phyloP scores from a whole-genome alignment of 2,888 invertebrate genomes.

The Tuberolachnus salignus region DNA sequence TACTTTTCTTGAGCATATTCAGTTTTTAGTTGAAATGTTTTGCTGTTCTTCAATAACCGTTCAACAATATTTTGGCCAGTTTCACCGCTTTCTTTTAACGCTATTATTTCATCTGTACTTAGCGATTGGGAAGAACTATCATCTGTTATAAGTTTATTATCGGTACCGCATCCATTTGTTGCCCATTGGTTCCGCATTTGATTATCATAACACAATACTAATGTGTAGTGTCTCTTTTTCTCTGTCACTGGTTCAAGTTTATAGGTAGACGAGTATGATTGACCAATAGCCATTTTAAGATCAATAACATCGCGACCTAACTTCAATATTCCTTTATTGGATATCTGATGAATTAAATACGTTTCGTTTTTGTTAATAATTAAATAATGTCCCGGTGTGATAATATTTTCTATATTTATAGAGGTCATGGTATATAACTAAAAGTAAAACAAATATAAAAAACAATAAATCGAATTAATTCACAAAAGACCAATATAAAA shows the following conservation, averaged over 20 bases:
- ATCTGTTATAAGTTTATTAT: constrained; percentile 84
- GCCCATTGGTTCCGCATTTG: constrained; percentile 69
- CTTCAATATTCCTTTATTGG: constrained; percentile 68
- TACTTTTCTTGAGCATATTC: constrained; percentile 94
- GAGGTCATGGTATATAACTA: constrained; percentile 12
- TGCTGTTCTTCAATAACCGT: constrained; percentile 87
- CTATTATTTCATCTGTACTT: constrained; percentile 80
- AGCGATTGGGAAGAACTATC: constrained; percentile 82
- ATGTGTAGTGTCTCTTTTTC: constrained; percentile 66
- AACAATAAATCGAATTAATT: not conserved
- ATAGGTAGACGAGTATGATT: constrained; percentile 76
- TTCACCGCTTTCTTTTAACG: constrained; percentile 76
- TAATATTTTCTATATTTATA: constrained; percentile 8
- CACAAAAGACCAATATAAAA: no score
- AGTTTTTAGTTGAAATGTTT: constrained; percentile 87
- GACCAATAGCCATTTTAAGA: constrained; percentile 71
- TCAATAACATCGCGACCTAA: constrained; percentile 76
- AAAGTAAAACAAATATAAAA: not conserved
- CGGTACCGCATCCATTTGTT: constrained; percentile 73
- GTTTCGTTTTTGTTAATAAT: constrained; percentile 79
- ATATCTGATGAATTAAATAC: constrained; percentile 76
- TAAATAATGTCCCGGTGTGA: constrained; percentile 70
- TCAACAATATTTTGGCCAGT: constrained; percentile 84
- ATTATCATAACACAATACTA: constrained; percentile 65
- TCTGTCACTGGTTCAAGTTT: constrained; percentile 71